phyloP scores from a whole-genome alignment of 2,113 vertebrate genomes.

The Rhagologus leucostigma region DNA sequence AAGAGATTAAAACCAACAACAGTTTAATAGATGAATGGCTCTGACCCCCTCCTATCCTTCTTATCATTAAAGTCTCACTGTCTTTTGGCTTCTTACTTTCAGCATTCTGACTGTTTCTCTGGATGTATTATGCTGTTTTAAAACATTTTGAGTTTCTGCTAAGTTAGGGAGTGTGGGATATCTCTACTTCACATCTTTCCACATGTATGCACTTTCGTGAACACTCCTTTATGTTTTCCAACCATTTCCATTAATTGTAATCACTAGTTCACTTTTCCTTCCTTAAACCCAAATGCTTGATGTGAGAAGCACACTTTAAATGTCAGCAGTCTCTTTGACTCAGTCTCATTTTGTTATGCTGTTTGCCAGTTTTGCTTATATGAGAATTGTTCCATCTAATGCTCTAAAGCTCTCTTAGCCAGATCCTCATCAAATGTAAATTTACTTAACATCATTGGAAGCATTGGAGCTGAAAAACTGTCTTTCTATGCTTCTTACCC shows the following conservation, averaged over 20 bases:
- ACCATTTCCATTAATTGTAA: background rate
- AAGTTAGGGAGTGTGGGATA: background rate
- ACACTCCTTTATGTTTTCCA: background rate
- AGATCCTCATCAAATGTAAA: conserved; percentile 49
- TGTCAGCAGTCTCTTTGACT: conserved; percentile 15
- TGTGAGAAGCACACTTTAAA: background rate
- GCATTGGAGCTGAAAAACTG: background rate
- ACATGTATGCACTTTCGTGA: background rate
- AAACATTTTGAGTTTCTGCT: background rate
- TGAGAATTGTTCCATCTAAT: background rate
- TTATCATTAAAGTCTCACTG: background rate
- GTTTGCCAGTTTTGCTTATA: background rate
- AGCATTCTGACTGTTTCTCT: background rate
- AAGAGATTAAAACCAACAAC: background rate
- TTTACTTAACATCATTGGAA: conserved; percentile 34
- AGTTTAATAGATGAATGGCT: background rate
- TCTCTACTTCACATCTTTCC: background rate
- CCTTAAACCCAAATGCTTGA: background rate
- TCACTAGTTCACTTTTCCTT: background rate
- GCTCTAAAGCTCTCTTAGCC: background rate
- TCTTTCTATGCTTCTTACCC: background rate
- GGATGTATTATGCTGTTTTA: background rate
- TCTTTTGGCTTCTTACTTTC: background rate
- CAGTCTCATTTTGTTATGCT: background rate
- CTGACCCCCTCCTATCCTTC: background rate